A percentile compares a stretch with the other conserved stretches of the same genome.
Conservation (phyloP, 2,797 vertebrate species). For the Anableps anableps region DNA sequence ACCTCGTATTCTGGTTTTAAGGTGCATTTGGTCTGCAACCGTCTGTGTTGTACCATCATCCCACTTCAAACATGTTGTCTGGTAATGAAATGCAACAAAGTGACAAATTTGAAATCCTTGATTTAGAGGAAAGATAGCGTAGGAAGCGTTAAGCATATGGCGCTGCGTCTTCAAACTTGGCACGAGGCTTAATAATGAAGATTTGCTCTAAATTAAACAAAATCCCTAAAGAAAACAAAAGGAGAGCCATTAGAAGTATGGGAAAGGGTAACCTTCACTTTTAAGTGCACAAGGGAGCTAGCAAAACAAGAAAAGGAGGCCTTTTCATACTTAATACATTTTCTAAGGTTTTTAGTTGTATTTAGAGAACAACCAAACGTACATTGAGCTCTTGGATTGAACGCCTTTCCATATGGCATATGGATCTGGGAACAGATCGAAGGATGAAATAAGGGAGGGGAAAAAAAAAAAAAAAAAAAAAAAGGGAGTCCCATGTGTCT, state of each 20-base stretch:
- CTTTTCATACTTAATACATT: conserved; percentile 58
- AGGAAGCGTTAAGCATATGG: conserved; percentile 67
- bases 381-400: conserved; percentile 70
- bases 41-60: conserved; percentile 23
- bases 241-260: conserved; percentile 63
- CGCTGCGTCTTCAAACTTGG: conserved; percentile 61
- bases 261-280: conserved; percentile 80
- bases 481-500: conserved; percentile 77
- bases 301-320: conserved; percentile 60
- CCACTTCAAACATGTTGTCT: conserved; percentile 43
- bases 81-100: conserved; percentile 50
- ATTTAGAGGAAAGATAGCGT: conserved; percentile 57
- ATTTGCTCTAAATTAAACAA: conserved; percentile 68
- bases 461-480: too few species aligned
- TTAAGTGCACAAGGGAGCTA: conserved; percentile 74
- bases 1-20: conserved; percentile 17
- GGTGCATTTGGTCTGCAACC: conserved; percentile 2
- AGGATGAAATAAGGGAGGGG: conserved; percentile 61
- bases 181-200: conserved; percentile 65
- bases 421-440: conserved; percentile 76
- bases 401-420: conserved; percentile 79
- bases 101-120: conserved; percentile 57
- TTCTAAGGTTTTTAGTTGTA: conserved; percentile 52
- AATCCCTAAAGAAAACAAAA: conserved; percentile 57
- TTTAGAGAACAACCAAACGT: conserved; percentile 71